Conservation (phyloP, 2,113 vertebrate genomes). For the Cercopithecus mona region DNA sequence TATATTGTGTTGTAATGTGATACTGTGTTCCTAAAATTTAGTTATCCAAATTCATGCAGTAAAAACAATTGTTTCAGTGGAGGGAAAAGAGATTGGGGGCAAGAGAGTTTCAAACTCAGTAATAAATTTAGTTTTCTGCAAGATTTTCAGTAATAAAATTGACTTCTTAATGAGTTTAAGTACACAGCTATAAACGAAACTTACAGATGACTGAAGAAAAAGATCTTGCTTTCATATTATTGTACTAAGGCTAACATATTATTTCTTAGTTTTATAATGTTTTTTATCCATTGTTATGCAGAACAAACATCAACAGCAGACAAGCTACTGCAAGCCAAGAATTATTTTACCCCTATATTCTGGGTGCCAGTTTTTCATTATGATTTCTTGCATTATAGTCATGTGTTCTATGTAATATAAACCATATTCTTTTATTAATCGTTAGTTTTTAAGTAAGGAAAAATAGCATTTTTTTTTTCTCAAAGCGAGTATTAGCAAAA, state of each 20-base stretch:
- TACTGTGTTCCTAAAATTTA: slow-evolving; percentile 16
- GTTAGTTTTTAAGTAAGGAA: slow-evolving; percentile 20
- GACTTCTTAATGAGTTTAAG: slow-evolving; percentile 17
- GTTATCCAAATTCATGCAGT: not conserved
- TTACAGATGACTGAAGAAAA: not conserved
- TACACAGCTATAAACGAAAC: not conserved
- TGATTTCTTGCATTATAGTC: not conserved
- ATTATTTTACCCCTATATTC: not conserved
- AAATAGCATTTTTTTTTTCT: not conserved
- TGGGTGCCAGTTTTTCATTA: not conserved
- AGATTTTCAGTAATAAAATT: slow-evolving; percentile 15
- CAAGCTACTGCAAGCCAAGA: not conserved
- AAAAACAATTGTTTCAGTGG: slow-evolving; percentile 35
- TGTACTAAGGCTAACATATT: not conserved
- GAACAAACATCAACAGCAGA: slow-evolving; percentile 26
- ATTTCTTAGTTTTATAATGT: slow-evolving; percentile 8
- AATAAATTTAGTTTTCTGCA: slow-evolving; percentile 14
- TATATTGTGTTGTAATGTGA: slow-evolving; percentile 28
- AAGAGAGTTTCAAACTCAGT: slow-evolving; percentile 23
- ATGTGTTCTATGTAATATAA: not conserved
- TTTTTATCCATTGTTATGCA: not conserved
- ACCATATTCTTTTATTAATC: not conserved
- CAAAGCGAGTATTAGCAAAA: slow-evolving; percentile 12
- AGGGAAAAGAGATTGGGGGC: not conserved
- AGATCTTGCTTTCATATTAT: not conserved